Percentiles rank a stretch among this genome's conserved stretches.
Conservation (phyloP, 2,797 vertebrate species). For the Chelmon rostratus region DNA sequence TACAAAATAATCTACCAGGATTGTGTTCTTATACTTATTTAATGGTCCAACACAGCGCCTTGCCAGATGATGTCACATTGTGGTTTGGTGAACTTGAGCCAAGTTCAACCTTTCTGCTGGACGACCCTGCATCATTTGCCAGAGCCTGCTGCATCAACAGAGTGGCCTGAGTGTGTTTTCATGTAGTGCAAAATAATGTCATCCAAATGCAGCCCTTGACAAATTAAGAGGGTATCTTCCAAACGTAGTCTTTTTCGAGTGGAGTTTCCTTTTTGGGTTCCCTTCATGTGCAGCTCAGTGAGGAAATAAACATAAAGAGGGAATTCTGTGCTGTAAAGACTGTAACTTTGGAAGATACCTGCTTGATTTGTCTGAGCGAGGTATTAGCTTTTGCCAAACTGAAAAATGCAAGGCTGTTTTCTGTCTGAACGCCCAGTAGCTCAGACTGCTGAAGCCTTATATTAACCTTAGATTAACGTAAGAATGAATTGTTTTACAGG, state of each 20-base stretch:
- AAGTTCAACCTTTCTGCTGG: background rate
- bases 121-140: constrained; percentile 2
- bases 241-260: background rate
- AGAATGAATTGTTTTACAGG: background rate
- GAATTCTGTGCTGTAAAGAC: background rate
- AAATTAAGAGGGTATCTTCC: background rate
- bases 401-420: background rate
- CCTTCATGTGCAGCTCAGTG: background rate
- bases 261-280: background rate
- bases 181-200: background rate
- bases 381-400: background rate
- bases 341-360: constrained; percentile 8
- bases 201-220: background rate
- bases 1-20: background rate
- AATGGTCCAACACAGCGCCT: background rate
- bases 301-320: background rate
- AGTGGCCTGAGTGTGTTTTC: background rate
- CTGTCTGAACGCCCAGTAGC: background rate
- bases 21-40: background rate
- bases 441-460: constrained; percentile 8
- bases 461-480: background rate
- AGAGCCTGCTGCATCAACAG: background rate
- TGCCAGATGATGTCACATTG: background rate
- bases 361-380: constrained; percentile 11
- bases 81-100: background rate